Evolutionary conservation across 2,113 vertebrate genomes (phyloP), one percentile per base, ranked within the genome.

Genomic region (Trematocara unimaculatum): DNA sequence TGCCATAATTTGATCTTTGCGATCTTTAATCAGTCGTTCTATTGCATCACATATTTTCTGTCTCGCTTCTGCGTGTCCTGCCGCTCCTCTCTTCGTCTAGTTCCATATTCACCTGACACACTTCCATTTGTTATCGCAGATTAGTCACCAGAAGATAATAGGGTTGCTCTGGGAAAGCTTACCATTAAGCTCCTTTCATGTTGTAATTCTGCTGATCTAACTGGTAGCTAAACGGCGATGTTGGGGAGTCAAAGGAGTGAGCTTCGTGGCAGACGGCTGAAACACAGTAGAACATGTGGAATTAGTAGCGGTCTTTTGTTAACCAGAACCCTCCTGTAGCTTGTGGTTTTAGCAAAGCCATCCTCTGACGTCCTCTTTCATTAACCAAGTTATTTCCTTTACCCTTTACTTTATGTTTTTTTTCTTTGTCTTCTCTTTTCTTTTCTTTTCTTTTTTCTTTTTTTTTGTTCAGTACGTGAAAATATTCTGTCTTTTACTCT

Each of bases 1-100:
- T 87, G 51, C 55, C 81, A 81, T 84, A 47, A 90, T 92, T 88
- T 85, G 35, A 91, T 87, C 60, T 85, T 83, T 87, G 72, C 55
- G 81, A 89, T 82, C 78, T 90, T 82, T 83, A 88, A 78, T 92
- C 86, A 86, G 89, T 82, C 51, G 45, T 88, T 51, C 70, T 58
- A 87, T 80, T n/a, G n/a, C 35, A 26, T 45, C 15, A 7, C 5
- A 4, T 4, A 14, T 74, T 72, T 54, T 42, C 6, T 23, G 11
- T 33, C 55, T 53, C 2, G 6, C 31, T 84, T 1, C 49, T 12
- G 2, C 2, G 4, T 18, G n/a, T 55, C 14, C 58, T 62, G 10
- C 72, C 23, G 20, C 14, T 79, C 60, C 20, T 14, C 11, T 29
- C 54, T 40, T 13, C 4, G 8, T 56, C 20, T 53, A 4, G 23